phyloP scores from a whole-genome alignment of 2,797 vertebrate species.

The Bufotes viridis region DNA sequence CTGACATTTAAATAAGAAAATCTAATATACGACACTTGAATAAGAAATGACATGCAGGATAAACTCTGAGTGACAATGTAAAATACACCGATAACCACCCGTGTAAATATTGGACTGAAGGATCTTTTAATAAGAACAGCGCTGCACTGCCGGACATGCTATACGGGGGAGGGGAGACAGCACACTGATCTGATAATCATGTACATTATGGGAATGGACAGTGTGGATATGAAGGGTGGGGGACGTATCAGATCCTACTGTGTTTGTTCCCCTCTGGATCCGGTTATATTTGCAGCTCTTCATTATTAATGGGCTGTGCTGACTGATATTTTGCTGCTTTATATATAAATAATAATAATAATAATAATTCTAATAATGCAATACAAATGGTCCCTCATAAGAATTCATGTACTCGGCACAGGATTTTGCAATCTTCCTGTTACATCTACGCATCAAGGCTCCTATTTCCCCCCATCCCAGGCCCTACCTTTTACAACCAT shows the following conservation, averaged over 20 bases:
- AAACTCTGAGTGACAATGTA: slow-evolving; percentile 21
- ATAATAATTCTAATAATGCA: too few species aligned
- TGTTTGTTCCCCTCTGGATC: neutral
- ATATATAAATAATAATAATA: too few species aligned
- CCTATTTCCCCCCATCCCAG: too few species aligned
- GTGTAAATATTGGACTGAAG: slow-evolving; percentile 26
- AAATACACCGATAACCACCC: slow-evolving; percentile 16
- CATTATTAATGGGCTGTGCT: neutral
- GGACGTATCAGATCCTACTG: neutral
- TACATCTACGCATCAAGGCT: too few species aligned
- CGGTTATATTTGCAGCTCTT: neutral
- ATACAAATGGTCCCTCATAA: too few species aligned
- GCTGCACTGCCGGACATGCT: slow-evolving; percentile 7
- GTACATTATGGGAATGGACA: slow-evolving; percentile 13
- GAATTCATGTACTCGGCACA: too few species aligned
- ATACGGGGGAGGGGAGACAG: neutral
- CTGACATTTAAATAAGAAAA: slow-evolving; percentile 47
- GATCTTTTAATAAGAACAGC: slow-evolving; percentile 34
- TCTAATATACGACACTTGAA: slow-evolving; percentile 30
- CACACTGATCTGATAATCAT: slow-evolving; percentile 26
- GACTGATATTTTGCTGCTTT: too few species aligned
- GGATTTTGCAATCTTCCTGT: too few species aligned
- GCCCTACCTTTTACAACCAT: too few species aligned
- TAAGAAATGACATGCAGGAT: slow-evolving; percentile 6
- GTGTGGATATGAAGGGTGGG: neutral